These are phyloP conservation scores for Philaethria dido DNA, from an alignment of 2,888 invertebrate species.

Conservation along the genomic window DNA sequence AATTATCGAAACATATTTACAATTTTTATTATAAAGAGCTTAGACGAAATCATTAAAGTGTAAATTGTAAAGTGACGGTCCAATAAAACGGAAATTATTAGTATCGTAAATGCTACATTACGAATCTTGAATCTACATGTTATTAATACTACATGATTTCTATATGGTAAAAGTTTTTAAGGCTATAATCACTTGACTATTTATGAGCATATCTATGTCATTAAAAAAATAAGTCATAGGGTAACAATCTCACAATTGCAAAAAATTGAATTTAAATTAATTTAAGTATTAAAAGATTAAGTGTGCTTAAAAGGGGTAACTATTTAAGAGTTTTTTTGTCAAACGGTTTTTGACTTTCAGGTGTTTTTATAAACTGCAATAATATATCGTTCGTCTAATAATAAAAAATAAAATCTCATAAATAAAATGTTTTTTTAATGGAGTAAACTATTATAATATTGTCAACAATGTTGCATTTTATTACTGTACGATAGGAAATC, in stretches of 20 bases:
- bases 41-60: neutral
- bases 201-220: conserved; percentile 2
- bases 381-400: too few species aligned
- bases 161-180: conserved; percentile 14
- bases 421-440: too few species aligned
- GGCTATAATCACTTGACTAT: conserved; percentile 8
- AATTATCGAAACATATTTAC: too few species aligned
- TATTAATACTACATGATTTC: conserved; percentile 28
- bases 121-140: conserved; percentile 8
- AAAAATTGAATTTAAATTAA: neutral
- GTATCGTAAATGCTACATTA: conserved; percentile 17
- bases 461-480: too few species aligned
- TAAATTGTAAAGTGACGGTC: neutral
- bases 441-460: too few species aligned
- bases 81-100: conserved; percentile 16
- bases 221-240: neutral
- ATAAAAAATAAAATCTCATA: too few species aligned
- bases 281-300: neutral
- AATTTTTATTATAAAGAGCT: neutral
- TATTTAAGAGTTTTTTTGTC: neutral
- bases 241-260: neutral
- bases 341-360: neutral
- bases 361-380: too few species aligned
- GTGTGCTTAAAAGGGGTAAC: neutral
- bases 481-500: too few species aligned